These are phyloP conservation scores for Rhipidura dahli DNA, from an alignment of 2,113 vertebrate genomes.

Conservation along the genomic window DNA sequence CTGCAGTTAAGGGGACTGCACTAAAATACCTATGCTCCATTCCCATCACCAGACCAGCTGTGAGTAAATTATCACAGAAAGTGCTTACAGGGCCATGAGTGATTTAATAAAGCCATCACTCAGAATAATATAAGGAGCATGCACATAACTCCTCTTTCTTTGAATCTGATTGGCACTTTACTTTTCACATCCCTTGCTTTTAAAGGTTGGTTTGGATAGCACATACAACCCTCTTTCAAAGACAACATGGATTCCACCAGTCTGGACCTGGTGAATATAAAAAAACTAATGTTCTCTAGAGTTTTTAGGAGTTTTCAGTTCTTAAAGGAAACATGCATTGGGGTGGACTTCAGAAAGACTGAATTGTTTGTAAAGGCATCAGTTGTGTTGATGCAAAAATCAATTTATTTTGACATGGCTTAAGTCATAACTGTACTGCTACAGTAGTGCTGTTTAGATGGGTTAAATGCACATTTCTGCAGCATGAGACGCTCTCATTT, in stretches of 20 bases:
- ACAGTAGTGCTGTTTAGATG: background rate
- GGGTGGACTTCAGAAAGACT: background rate
- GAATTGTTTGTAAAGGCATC: background rate
- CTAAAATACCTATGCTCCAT: rapidly evolving
- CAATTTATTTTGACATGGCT: background rate
- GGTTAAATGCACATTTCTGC: background rate
- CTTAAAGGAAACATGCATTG: background rate
- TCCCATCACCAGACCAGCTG: background rate
- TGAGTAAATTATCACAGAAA: background rate
- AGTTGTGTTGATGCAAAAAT: background rate
- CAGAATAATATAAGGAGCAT: background rate
- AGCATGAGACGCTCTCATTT: background rate
- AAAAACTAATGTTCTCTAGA: background rate
- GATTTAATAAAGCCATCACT: background rate
- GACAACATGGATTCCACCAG: background rate
- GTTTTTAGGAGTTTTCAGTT: background rate
- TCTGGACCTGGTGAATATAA: background rate
- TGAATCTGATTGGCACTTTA: background rate
- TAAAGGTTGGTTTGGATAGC: background rate
- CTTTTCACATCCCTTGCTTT: background rate
- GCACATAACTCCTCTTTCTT: background rate
- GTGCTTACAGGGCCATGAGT: background rate
- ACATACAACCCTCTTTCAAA: background rate
- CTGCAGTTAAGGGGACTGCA: background rate
- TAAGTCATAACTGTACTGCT: background rate